These are phyloP conservation scores for Macroglossus sobrinus DNA, from an alignment of 2,113 vertebrate species.

Conservation along the genomic window DNA sequence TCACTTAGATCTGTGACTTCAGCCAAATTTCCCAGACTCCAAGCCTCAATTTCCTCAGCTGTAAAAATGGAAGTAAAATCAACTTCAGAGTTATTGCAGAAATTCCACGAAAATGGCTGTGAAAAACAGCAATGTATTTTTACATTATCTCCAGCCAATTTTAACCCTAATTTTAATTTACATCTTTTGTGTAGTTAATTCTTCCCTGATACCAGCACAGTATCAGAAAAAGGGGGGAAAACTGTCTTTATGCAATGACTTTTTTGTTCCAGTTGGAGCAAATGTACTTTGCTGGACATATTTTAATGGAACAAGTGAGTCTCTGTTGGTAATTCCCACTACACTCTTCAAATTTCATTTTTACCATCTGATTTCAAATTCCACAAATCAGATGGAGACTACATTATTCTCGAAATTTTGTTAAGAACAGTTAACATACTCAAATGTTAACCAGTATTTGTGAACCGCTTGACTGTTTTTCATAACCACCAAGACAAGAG, in stretches of 20 bases:
- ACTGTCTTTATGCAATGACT: neutral
- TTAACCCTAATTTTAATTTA: constrained; percentile 25
- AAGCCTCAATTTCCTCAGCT: neutral
- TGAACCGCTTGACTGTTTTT: neutral
- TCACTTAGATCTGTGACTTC: neutral
- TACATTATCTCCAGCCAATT: constrained; percentile 1
- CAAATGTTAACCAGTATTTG: neutral
- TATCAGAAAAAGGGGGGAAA: neutral
- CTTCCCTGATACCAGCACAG: neutral
- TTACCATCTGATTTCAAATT: neutral
- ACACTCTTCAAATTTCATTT: constrained; percentile 37
- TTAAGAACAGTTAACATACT: constrained; percentile 27
- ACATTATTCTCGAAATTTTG: constrained; percentile 9
- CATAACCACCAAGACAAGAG: constrained; percentile 9
- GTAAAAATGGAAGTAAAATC: neutral
- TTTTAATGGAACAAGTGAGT: constrained; percentile 17
- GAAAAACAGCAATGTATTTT: constrained; percentile 20
- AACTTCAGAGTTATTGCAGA: neutral
- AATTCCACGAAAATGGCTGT: neutral
- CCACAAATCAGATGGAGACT: neutral
- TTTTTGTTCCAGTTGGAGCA: neutral
- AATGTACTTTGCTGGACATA: neutral
- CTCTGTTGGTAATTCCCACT: neutral
- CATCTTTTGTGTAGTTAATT: neutral
- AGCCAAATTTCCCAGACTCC: neutral